Evolutionary conservation across 2,113 vertebrate species (phyloP).

Genomic region (Aegypius monachus): DNA sequence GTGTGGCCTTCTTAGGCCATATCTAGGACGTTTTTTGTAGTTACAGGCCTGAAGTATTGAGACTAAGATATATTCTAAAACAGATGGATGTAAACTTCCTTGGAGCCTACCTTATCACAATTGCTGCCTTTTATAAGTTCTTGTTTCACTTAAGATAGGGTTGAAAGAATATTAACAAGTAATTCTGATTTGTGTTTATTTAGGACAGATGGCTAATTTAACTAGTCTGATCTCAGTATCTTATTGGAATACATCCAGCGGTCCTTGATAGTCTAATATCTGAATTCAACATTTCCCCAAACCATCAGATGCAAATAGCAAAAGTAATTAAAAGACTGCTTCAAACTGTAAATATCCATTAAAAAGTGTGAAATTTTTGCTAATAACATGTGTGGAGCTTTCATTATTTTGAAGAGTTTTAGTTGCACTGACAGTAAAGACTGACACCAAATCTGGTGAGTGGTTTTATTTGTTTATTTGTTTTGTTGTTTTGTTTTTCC

Average conservation of each 20-base stretch:
- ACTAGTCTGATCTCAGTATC: neutral
- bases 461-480: slow-evolving; percentile 50
- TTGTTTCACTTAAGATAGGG: neutral
- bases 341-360: slow-evolving; percentile 35
- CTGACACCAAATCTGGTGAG: slow-evolving; percentile 36
- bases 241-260: neutral
- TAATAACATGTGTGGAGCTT: slow-evolving; percentile 10
- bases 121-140: neutral
- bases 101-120: neutral
- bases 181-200: neutral
- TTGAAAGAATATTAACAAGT: neutral
- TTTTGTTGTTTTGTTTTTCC: no score
- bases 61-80: neutral
- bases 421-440: slow-evolving; percentile 44
- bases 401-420: slow-evolving; percentile 22
- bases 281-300: slow-evolving; percentile 6
- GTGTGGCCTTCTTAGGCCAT: neutral
- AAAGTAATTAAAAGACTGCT: slow-evolving; percentile 53
- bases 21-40: neutral
- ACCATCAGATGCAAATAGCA: neutral
- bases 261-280: neutral
- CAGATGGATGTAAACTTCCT: neutral
- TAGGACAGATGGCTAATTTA: neutral
- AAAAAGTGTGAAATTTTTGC: neutral
- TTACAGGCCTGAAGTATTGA: neutral